These are phyloP conservation scores for Brachynemurus nebulosus DNA, from an alignment of 2,888 invertebrate genomes.

Conservation along the genomic window DNA sequence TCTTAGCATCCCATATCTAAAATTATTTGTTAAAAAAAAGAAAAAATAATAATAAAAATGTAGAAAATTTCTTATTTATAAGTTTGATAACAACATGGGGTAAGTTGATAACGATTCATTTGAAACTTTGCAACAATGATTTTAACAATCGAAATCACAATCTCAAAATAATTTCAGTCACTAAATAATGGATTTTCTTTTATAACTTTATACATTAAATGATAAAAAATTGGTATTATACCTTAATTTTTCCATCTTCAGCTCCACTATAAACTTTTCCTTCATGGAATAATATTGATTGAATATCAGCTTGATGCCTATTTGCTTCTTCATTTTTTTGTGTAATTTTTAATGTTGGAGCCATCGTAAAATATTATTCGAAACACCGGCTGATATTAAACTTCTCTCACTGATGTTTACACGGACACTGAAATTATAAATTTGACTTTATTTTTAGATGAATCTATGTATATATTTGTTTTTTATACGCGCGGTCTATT, in stretches of 20 bases:
- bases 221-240: slow-evolving; percentile 19
- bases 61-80: not conserved
- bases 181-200: too few relatives aligned
- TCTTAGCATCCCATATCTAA: slow-evolving; percentile 33
- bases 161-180: too few relatives aligned
- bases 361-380: too few relatives aligned
- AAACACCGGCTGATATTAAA: too few relatives aligned
- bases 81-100: not conserved
- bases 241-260: slow-evolving; percentile 39
- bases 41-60: not conserved
- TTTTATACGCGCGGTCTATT: too few relatives aligned
- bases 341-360: slow-evolving; percentile 6
- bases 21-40: slow-evolving; percentile 14
- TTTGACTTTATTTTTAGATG: too few relatives aligned
- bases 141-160: too few relatives aligned
- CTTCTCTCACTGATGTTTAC: too few relatives aligned
- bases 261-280: slow-evolving; percentile 34
- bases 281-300: slow-evolving; percentile 29
- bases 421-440: too few relatives aligned
- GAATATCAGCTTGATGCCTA: slow-evolving; percentile 33
- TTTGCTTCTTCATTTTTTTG: slow-evolving; percentile 26
- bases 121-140: not conserved
- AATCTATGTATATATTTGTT: too few relatives aligned
- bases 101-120: not conserved
- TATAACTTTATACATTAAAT: too few relatives aligned